Base-by-base conservation (phyloP, 2,888 invertebrate species). In the Pharmacophagus antenor region DNA sequence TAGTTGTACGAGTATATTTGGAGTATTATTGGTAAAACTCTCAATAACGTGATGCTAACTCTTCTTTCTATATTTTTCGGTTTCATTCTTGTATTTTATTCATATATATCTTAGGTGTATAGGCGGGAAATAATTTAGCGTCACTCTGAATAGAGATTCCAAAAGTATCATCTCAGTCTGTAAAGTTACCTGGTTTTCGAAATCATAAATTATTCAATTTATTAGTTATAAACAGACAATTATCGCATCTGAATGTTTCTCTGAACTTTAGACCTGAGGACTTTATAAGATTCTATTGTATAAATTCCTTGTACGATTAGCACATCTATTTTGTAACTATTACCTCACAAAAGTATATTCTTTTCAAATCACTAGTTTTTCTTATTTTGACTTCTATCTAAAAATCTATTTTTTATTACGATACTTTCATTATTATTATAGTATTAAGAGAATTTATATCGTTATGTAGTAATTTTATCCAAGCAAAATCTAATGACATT, bases 151-250 rank as follows among this genome's bases (percentile, higher is more conserved):
- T n/a, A 37, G 15, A 37, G n/a, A 37, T n/a, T 37, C 15, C 2
- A 37, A 37, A n/a, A n/a, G n/a, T n/a, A n/a, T n/a, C n/a, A n/a
- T 37, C 2, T 37, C n/a, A 1, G n/a, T 37, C 10, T 37, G n/a
- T 37, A 37, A 37, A 15, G 37, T 6, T 37, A n/a, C 15, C 37
- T 37, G 37, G n/a, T 37, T n/a, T n/a, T 15, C 37, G 37, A 37
- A 15, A 37, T n/a, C 37, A 37, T 37, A n/a, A 37, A 37, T 37
- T 37, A 37, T 37, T 37, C 37, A 37, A n/a, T 37, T 37, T n/a
- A 37, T n/a, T 4, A 37, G 4, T 37, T 37, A n/a, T 37, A 37
- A 37, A 37, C n/a, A 37, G 37, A 37, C n/a, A n/a, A 5, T 37
- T 37, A n/a, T 15, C 37, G 37, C n/a, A n/a, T n/a, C 37, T 37